Conservation (phyloP, 2,113 vertebrate species). For the Orthonyx spaldingii region DNA sequence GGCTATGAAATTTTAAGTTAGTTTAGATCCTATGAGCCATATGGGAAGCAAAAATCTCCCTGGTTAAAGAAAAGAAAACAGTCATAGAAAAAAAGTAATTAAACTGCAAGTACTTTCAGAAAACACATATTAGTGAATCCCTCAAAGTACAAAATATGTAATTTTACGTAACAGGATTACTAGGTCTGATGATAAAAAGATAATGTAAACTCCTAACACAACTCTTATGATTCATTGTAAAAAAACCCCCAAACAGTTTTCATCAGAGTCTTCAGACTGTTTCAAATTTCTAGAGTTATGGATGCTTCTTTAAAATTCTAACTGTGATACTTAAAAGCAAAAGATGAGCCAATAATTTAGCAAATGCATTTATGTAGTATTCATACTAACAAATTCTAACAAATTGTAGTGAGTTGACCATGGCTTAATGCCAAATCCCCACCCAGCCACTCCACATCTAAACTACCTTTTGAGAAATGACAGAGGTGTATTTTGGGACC, state of each 20-base stretch:
- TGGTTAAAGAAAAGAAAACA: background rate
- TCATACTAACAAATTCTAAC: background rate
- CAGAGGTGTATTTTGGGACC: background rate
- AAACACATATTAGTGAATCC: background rate
- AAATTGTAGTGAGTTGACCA: background rate
- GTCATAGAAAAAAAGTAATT: background rate
- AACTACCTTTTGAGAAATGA: background rate
- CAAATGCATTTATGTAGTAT: background rate
- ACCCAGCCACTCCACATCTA: background rate
- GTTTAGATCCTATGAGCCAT: background rate
- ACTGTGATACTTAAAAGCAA: background rate
- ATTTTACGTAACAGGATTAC: background rate
- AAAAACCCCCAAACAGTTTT: background rate
- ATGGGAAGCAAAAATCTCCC: background rate
- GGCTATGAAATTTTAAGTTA: background rate
- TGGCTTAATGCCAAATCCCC: background rate
- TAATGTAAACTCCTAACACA: background rate
- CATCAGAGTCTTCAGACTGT: background rate
- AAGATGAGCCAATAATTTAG: background rate
- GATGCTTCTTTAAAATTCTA: background rate
- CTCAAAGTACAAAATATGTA: background rate
- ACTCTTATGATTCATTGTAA: background rate
- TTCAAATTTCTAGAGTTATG: background rate
- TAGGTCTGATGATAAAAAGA: background rate
- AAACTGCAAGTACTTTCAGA: background rate